Conservation (phyloP, 2,888 invertebrate species). For the Pasiphila rectangulata region DNA sequence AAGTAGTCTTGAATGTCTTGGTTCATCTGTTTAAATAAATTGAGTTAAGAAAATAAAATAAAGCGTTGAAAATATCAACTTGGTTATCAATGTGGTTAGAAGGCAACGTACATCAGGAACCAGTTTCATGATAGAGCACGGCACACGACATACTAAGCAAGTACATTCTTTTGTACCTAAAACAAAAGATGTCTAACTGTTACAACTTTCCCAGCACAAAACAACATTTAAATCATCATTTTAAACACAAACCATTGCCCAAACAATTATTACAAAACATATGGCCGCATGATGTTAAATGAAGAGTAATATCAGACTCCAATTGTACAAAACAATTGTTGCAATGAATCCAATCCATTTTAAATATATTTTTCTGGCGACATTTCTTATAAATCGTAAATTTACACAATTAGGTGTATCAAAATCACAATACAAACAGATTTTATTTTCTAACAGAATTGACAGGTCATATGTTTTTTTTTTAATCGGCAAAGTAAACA, state of each 20-base stretch:
- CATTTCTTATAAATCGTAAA: conserved; percentile 17
- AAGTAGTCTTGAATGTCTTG: conserved; percentile 77
- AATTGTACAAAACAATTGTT: conserved; percentile 74
- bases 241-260: conserved; percentile 56
- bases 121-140: conserved; percentile 72
- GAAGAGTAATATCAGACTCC: conserved; percentile 65
- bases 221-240: no score
- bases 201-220: no score
- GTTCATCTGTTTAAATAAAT: conserved; percentile 62
- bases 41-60: background rate
- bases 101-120: conserved; percentile 69
- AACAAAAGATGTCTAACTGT: conserved; percentile 24
- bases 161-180: conserved; percentile 66
- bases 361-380: conserved; percentile 20
- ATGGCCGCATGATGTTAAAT: conserved; percentile 77
- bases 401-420: background rate
- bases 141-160: conserved; percentile 68
- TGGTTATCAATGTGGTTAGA: conserved; percentile 4
- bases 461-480: conserved; percentile 5
- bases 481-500: background rate
- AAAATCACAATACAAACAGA: background rate
- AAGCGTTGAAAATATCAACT: background rate
- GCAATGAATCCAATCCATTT: conserved; percentile 79
- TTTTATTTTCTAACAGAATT: background rate
- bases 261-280: conserved; percentile 77